These are phyloP conservation scores for Morinoia aosen DNA, from an alignment of 2,888 invertebrate species.

Conservation along the genomic window DNA sequence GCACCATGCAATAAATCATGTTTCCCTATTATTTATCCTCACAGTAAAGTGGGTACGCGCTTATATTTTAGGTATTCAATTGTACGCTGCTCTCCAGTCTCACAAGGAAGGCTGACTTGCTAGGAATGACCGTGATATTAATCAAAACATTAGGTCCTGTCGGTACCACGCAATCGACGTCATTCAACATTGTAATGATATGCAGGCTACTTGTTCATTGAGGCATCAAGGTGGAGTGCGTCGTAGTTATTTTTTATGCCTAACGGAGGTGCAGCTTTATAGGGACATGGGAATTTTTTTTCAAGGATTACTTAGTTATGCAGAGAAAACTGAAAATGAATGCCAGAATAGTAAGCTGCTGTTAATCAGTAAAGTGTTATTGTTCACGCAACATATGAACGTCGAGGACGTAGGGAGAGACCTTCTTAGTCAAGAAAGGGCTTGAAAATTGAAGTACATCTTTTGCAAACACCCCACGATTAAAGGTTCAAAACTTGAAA, in stretches of 20 bases:
- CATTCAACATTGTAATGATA: slow-evolving; percentile 40
- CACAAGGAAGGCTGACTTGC: background rate
- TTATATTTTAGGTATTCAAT: slow-evolving; percentile 12
- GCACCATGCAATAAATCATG: background rate
- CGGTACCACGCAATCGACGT: background rate
- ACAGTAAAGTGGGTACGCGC: background rate
- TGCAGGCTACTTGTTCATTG: slow-evolving; percentile 28
- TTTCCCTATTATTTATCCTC: background rate
- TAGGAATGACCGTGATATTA: background rate
- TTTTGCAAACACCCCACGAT: no score
- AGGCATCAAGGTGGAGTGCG: background rate
- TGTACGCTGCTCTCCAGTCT: background rate
- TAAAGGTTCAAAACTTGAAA: no score
- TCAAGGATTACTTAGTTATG: background rate
- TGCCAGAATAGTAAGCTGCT: background rate
- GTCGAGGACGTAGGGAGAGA: background rate
- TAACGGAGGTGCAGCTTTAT: background rate
- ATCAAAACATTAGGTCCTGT: background rate
- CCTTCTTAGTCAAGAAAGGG: background rate
- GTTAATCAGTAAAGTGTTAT: background rate
- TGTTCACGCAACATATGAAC: background rate
- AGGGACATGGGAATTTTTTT: background rate
- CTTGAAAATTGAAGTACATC: background rate
- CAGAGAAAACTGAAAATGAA: background rate
- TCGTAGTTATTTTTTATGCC: background rate